Conservation (phyloP, 30 jellyfish, hydroid and myxozoan species). For the Pseudorhiza aurosa region DNA sequence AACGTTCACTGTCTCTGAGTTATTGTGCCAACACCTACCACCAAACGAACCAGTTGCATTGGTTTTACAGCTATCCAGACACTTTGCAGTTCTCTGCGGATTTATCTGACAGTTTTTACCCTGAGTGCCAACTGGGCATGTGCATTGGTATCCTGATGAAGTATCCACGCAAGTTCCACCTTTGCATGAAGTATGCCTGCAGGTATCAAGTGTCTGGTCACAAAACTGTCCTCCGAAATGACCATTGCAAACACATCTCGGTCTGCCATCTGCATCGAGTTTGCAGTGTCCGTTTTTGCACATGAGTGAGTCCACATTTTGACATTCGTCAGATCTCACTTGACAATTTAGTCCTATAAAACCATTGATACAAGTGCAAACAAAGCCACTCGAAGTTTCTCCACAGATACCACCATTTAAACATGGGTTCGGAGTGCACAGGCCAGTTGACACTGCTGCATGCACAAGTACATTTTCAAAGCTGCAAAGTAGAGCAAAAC, state of each 20-base stretch:
- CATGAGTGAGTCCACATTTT: conserved; percentile 42
- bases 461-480: not conserved
- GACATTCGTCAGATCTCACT: conserved; percentile 93
- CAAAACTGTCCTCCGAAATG: conserved; percentile 87
- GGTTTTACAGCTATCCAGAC: conserved; percentile 56
- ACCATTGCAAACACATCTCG: conserved; percentile 88
- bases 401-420: conserved; percentile 86
- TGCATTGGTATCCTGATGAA: conserved; percentile 68
- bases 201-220: conserved; percentile 53
- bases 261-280: conserved; percentile 75
- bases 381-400: conserved; percentile 65
- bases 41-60: conserved; percentile 32
- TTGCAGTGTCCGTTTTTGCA: conserved; percentile 84
- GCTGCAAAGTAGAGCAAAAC: not conserved
- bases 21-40: conserved; percentile 94
- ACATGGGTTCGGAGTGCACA: conserved; percentile 91
- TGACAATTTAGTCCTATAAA: conserved; percentile 86
- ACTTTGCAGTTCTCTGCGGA: conserved; percentile 11
- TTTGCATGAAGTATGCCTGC: conserved; percentile 79
- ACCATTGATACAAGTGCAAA: conserved; percentile 95
- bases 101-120: conserved; percentile 90
- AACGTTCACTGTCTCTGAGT: conserved; percentile 73
- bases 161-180: conserved; percentile 80
- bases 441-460: conserved; percentile 31
- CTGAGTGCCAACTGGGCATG: conserved; percentile 58